phyloP scores from a whole-genome alignment of 2,888 invertebrate species.

The Drosophila recens region DNA sequence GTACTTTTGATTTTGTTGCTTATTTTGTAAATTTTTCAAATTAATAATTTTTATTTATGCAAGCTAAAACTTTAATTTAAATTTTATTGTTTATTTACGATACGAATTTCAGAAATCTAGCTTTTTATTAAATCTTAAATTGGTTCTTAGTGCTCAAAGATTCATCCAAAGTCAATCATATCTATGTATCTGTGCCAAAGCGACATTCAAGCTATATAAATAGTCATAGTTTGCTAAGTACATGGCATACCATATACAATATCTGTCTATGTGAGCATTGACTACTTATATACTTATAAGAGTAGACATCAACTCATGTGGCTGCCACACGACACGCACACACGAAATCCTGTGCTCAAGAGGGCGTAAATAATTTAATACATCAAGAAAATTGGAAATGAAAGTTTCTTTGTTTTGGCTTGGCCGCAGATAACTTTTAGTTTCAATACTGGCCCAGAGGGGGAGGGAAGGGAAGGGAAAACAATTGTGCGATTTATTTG shows the following conservation, averaged over 20 bases:
- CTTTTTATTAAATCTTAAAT: too few species aligned
- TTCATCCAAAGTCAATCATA: constrained; percentile 10
- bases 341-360: constrained; percentile 79
- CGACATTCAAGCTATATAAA: constrained; percentile 23
- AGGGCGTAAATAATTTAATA: constrained; percentile 84
- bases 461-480: constrained; percentile 9
- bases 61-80: too few species aligned
- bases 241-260: neutral
- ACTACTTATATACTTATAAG: constrained; percentile 16
- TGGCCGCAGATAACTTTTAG: constrained; percentile 80
- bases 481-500: constrained; percentile 80
- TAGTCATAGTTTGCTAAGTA: neutral
- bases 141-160: neutral
- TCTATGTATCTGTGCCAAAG: neutral
- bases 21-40: too few species aligned
- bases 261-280: constrained; percentile 1
- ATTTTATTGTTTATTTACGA: too few species aligned
- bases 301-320: constrained; percentile 31
- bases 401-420: constrained; percentile 81
- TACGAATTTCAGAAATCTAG: neutral
- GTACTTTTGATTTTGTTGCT: too few species aligned
- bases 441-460: constrained; percentile 54
- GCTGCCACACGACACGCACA: constrained; percentile 47
- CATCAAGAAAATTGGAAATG: constrained; percentile 83
- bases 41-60: too few species aligned